phyloP scores from a whole-genome alignment of 2,888 invertebrate species.

The Drosophila quasianomalipes region DNA sequence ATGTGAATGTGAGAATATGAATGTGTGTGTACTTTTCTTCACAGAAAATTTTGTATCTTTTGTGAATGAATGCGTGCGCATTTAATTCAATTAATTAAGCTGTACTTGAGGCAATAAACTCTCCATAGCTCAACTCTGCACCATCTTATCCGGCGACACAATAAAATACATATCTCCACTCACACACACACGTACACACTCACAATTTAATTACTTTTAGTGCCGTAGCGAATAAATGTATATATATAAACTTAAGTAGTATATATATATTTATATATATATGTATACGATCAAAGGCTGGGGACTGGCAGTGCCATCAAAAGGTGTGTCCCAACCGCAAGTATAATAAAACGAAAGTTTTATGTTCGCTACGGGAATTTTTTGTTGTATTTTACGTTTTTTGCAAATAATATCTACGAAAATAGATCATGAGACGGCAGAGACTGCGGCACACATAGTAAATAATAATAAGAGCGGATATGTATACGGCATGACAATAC shows the following conservation, averaged over 20 bases:
- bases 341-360: constrained; percentile 67
- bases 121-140: constrained; percentile 37
- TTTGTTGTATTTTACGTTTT: constrained; percentile 29
- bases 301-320: constrained; percentile 30
- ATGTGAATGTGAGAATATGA: constrained; percentile 14
- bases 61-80: constrained; percentile 64
- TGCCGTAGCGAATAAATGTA: constrained; percentile 27
- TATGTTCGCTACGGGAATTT: constrained; percentile 48
- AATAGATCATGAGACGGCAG: constrained; percentile 74
- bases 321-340: constrained; percentile 72
- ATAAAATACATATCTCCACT: constrained; percentile 26
- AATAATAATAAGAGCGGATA: constrained; percentile 37
- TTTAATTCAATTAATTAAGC: constrained; percentile 81
- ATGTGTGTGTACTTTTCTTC: constrained; percentile 22
- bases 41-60: constrained; percentile 37
- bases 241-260: constrained; percentile 1
- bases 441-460: constrained; percentile 56
- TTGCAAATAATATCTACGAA: constrained; percentile 74
- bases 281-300: constrained; percentile 65
- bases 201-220: constrained; percentile 61
- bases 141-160: constrained; percentile 51
- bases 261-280: constrained; percentile 15
- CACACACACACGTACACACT: constrained; percentile 12
- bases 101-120: constrained; percentile 77
- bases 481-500: constrained; percentile 15